A percentile compares a stretch with the other conserved stretches of the same genome.
phyloP scores from a whole-genome alignment of 2,797 vertebrate species.

The Sebastes glaucus region DNA sequence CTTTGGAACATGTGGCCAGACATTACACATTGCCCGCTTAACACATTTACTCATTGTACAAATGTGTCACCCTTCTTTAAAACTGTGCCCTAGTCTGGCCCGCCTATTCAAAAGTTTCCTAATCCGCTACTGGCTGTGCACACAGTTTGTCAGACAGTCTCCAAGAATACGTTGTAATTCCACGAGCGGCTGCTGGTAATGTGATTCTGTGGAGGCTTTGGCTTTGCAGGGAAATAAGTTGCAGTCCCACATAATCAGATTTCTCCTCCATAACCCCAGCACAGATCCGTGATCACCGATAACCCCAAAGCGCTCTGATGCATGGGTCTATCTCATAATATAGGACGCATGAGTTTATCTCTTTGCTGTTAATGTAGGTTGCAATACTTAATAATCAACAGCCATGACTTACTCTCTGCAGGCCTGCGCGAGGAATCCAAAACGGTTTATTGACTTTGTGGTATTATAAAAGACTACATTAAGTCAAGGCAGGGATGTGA shows the following conservation, averaged over 20 bases:
- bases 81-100: no score
- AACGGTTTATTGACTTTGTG: constrained; percentile 48
- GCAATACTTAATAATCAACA: constrained; percentile 32
- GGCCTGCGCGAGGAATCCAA: constrained; percentile 47
- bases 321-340: constrained; percentile 51
- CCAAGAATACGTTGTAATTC: constrained; percentile 17
- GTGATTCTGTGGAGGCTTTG: constrained; percentile 43
- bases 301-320: constrained; percentile 61
- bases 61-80: no score
- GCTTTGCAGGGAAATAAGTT: constrained; percentile 58
- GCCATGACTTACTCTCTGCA: constrained; percentile 25
- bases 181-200: constrained; percentile 32
- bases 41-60: no score
- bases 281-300: constrained; percentile 50
- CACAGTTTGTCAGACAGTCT: background rate
- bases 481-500: constrained; percentile 54
- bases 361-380: constrained; percentile 49
- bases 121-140: background rate
- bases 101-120: background rate
- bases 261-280: constrained; percentile 53
- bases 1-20: no score
- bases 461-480: constrained; percentile 45
- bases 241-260: constrained; percentile 49
- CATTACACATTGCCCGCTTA: no score
- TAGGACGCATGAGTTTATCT: constrained; percentile 53